Conservation (phyloP, 2,797 vertebrate genomes). For the Gorsachius magnificus region DNA sequence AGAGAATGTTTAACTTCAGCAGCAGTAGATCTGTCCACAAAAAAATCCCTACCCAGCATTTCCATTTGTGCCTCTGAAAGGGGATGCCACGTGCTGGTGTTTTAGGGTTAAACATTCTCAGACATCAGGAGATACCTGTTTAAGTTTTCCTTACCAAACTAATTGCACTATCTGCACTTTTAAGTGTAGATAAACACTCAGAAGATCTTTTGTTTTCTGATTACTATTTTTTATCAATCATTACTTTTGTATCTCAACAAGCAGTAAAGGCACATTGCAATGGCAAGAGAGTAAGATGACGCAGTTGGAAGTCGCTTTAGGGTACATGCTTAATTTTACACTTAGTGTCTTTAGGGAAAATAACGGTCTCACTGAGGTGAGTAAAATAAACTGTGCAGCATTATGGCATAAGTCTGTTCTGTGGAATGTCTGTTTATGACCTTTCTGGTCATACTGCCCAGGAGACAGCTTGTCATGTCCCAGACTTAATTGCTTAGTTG, state of each 20-base stretch:
- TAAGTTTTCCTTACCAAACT: background rate
- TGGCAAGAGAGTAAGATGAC: background rate
- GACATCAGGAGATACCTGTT: background rate
- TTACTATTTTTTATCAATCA: background rate
- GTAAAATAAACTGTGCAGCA: conserved; percentile 18
- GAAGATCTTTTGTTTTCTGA: background rate
- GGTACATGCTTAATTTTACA: background rate
- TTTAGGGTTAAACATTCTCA: background rate
- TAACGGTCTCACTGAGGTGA: background rate
- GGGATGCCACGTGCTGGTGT: background rate
- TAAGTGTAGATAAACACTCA: background rate
- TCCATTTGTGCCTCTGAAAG: background rate
- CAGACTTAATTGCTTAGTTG: conserved; percentile 3
- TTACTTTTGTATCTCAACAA: background rate
- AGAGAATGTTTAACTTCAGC: background rate
- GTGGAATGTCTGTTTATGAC: background rate
- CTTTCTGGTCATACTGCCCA: background rate
- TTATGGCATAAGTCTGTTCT: background rate
- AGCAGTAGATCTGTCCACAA: background rate
- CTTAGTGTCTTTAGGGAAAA: background rate
- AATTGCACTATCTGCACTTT: background rate
- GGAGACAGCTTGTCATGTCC: background rate
- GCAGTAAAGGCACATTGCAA: background rate
- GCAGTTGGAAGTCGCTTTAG: background rate
- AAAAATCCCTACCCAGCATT: background rate